phyloP scores from a whole-genome alignment of 2,797 vertebrate species.

The Salmo trutta region DNA sequence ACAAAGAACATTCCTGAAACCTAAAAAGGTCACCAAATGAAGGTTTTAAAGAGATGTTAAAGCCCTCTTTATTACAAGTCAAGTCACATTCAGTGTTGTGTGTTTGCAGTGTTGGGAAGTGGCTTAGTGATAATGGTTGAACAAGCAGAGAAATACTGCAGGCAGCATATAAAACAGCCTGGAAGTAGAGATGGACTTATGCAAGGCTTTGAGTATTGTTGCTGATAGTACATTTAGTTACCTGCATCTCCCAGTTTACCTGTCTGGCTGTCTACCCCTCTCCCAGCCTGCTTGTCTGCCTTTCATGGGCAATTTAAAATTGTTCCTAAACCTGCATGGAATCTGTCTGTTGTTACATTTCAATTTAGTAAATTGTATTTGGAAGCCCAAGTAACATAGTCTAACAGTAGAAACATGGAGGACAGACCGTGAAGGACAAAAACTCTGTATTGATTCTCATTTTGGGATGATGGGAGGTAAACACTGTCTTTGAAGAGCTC shows the following conservation, averaged over 20 bases:
- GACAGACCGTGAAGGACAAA: conserved; percentile 26
- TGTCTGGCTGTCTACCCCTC: conserved; percentile 9
- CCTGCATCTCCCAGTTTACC: conserved; percentile 25
- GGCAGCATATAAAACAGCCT: conserved; percentile 21
- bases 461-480: conserved; percentile 15
- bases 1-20: neutral
- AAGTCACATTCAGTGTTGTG: neutral
- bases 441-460: conserved; percentile 23
- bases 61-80: neutral
- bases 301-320: conserved; percentile 18
- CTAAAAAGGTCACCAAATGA: neutral
- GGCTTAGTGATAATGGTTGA: conserved; percentile 13
- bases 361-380: neutral
- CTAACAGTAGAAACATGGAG: neutral
- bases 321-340: conserved; percentile 34
- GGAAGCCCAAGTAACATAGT: too few species aligned
- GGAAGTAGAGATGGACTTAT: conserved; percentile 17
- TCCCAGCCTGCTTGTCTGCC: conserved; percentile 1
- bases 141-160: conserved; percentile 19
- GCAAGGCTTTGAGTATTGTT: conserved; percentile 16
- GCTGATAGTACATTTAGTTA: conserved; percentile 24
- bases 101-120: conserved; percentile 13
- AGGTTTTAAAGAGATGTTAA: neutral
- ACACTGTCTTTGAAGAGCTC: neutral
- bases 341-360: conserved; percentile 5